phyloP scores from a whole-genome alignment of 2,888 invertebrate genomes.

The Andrena camellia region DNA sequence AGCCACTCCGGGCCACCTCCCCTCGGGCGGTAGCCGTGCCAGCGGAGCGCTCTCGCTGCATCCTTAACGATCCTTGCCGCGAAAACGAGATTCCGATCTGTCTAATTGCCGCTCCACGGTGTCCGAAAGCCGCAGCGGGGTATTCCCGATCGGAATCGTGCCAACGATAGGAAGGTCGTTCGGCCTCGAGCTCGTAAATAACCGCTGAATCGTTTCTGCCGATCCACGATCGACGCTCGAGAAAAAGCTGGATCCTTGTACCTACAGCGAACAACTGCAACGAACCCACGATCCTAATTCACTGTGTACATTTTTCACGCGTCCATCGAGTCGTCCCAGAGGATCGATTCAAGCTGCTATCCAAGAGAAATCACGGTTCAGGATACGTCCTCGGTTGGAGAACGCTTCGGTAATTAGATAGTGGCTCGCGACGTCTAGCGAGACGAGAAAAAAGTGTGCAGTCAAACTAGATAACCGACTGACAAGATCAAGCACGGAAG shows the following conservation, averaged over 20 bases:
- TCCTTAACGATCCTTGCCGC: slow-evolving; percentile 68
- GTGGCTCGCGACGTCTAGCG: not conserved
- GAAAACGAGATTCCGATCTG: slow-evolving; percentile 74
- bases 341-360: not conserved
- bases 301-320: not conserved
- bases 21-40: slow-evolving; percentile 47
- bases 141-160: slow-evolving; percentile 57
- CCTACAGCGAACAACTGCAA: not conserved
- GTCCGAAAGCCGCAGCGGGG: slow-evolving; percentile 59
- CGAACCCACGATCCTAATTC: slow-evolving; percentile 29
- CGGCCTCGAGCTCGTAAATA: slow-evolving; percentile 55
- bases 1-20: slow-evolving; percentile 51
- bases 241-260: slow-evolving; percentile 26
- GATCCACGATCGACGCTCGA: slow-evolving; percentile 28
- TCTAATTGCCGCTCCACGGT: slow-evolving; percentile 70
- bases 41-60: slow-evolving; percentile 13
- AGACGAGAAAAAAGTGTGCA: not conserved
- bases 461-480: slow-evolving; percentile 6
- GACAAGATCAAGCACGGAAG: not conserved
- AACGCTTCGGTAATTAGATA: slow-evolving; percentile 33
- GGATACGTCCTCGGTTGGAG: not conserved
- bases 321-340: not conserved
- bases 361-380: not conserved
- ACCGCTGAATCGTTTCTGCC: slow-evolving; percentile 44
- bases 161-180: slow-evolving; percentile 49